These are phyloP conservation scores for Myopa tessellatipennis DNA, from an alignment of 2,888 invertebrate genomes.

Conservation along the genomic window DNA sequence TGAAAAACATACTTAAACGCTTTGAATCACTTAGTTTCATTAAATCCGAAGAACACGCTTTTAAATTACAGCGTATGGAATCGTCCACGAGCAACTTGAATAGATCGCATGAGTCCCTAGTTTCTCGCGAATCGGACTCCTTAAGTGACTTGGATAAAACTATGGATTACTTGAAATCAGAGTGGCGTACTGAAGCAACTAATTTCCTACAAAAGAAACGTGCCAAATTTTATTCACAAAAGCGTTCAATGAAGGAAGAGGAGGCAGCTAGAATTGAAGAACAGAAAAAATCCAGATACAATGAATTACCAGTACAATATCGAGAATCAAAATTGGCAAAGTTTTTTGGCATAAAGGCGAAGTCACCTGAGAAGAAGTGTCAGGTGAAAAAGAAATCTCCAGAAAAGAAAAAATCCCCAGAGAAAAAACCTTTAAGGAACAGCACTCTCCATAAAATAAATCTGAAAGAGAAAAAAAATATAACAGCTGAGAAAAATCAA, in stretches of 20 bases:
- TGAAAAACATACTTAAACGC: slow-evolving; percentile 62
- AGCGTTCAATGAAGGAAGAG: slow-evolving; percentile 48
- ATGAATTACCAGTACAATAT: slow-evolving; percentile 58
- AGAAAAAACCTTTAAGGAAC: slow-evolving; percentile 47
- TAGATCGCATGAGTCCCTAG: slow-evolving; percentile 53
- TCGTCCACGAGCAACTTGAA: slow-evolving; percentile 61
- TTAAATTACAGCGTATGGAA: slow-evolving; percentile 61
- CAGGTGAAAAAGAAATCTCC: slow-evolving; percentile 54
- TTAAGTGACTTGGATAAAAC: slow-evolving; percentile 65
- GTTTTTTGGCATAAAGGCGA: slow-evolving; percentile 61
- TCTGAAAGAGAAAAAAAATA: not conserved
- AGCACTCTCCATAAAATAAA: not conserved
- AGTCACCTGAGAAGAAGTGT: slow-evolving; percentile 46
- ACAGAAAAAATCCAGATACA: slow-evolving; percentile 42
- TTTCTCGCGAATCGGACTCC: slow-evolving; percentile 56
- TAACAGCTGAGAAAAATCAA: slow-evolving; percentile 15
- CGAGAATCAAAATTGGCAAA: slow-evolving; percentile 62
- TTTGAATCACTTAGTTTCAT: slow-evolving; percentile 64
- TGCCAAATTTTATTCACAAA: slow-evolving; percentile 58
- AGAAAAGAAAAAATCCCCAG: slow-evolving; percentile 43
- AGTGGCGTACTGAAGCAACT: slow-evolving; percentile 65
- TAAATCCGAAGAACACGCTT: slow-evolving; percentile 56
- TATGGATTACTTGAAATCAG: slow-evolving; percentile 65
- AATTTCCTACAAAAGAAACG: slow-evolving; percentile 66
- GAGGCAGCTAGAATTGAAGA: slow-evolving; percentile 43